Conservation (phyloP, 2,888 invertebrate genomes). For the Ophion ellenae region DNA sequence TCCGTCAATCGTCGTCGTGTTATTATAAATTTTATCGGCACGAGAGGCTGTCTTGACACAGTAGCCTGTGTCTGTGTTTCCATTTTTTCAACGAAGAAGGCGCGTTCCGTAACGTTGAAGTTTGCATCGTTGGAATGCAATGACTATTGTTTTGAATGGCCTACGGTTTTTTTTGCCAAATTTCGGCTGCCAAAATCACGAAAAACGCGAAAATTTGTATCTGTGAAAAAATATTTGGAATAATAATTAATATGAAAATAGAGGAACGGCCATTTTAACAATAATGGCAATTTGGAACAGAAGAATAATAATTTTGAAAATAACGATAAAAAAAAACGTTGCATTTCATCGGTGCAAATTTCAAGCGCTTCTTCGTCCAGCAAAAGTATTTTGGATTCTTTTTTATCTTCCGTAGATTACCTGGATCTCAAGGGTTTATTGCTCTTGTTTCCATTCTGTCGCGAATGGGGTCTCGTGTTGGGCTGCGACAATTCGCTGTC, state of each 20-base stretch:
- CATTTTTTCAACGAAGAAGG: not conserved
- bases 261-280: not conserved
- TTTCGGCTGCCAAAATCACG: too few species aligned
- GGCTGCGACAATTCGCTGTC: slow-evolving; percentile 85
- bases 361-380: not conserved
- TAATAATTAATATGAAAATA: not conserved
- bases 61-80: not conserved
- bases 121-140: not conserved
- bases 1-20: slow-evolving; percentile 21
- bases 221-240: not conserved
- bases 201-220: too few species aligned
- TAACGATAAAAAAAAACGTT: not conserved
- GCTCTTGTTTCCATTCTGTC: slow-evolving; percentile 76
- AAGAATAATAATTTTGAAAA: not conserved
- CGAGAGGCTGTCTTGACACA: not conserved
- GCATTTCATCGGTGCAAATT: not conserved
- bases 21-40: slow-evolving; percentile 2
- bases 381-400: not conserved
- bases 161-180: too few species aligned
- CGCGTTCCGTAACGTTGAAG: not conserved
- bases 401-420: slow-evolving; percentile 67
- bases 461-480: slow-evolving; percentile 81
- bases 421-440: slow-evolving; percentile 76
- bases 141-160: not conserved
- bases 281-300: too few species aligned